A percentile compares a stretch with the other conserved stretches of the same genome.
These are phyloP conservation scores for Dryobota labecula DNA, from an alignment of 2,888 invertebrate species.

Conservation along the genomic window DNA sequence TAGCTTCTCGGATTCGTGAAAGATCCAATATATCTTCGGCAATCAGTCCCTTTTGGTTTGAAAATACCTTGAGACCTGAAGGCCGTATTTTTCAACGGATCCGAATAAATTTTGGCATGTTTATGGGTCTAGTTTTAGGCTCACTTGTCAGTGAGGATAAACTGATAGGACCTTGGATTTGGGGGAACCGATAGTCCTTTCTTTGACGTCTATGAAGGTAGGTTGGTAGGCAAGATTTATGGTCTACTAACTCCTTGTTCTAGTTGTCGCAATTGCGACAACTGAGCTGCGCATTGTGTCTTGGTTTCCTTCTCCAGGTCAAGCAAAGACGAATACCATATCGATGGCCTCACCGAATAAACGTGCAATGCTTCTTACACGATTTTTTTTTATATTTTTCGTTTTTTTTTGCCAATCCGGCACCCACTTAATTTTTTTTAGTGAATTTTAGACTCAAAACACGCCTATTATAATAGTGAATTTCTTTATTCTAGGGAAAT, in stretches of 20 bases:
- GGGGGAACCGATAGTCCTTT: neutral
- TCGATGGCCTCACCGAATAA: too few species aligned
- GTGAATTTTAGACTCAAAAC: too few species aligned
- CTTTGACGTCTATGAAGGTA: neutral
- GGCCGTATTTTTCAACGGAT: slow-evolving; percentile 36
- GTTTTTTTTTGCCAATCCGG: too few species aligned
- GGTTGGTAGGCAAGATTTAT: neutral
- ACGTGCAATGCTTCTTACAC: too few species aligned
- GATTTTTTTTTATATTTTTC: too few species aligned
- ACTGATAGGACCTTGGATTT: slow-evolving; percentile 10
- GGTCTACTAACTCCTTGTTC: too few species aligned
- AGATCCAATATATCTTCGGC: slow-evolving; percentile 40
- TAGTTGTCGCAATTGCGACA: neutral
- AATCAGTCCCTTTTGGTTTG: slow-evolving; percentile 31
- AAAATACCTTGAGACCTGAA: slow-evolving; percentile 24
- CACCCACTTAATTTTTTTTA: too few species aligned
- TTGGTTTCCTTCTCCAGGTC: neutral
- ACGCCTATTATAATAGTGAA: too few species aligned
- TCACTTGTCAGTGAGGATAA: slow-evolving; percentile 1
- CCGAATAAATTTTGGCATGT: slow-evolving; percentile 50
- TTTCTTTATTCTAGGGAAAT: too few species aligned
- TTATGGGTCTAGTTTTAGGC: slow-evolving; percentile 41
- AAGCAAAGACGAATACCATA: too few species aligned
- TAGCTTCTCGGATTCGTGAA: slow-evolving; percentile 10
- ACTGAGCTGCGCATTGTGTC: neutral